These are phyloP conservation scores for Hirudo medicinalis DNA, from an alignment of 1,140 invertebrate species.

Conservation along the genomic window DNA sequence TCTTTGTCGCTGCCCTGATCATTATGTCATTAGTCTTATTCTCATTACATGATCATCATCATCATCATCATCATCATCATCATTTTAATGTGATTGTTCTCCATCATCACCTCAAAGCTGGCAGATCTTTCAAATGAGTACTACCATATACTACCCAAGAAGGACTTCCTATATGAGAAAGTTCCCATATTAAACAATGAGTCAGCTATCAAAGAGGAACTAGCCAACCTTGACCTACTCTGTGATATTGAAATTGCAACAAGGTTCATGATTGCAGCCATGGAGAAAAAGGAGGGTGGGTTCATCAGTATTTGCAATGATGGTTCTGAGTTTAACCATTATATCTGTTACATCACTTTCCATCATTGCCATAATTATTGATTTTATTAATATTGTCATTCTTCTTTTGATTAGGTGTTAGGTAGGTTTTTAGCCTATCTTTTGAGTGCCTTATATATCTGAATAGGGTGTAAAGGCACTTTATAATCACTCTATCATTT, in stretches of 20 bases:
- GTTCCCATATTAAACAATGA: slow-evolving; percentile 34
- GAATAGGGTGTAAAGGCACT: too few species aligned
- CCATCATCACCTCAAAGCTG: slow-evolving; percentile 26
- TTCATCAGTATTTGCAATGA: neutral
- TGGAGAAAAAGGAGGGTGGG: slow-evolving; percentile 31
- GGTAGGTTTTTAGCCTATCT: too few species aligned
- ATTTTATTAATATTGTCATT: neutral
- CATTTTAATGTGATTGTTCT: neutral
- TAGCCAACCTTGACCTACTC: slow-evolving; percentile 34
- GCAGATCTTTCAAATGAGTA: slow-evolving; percentile 42
- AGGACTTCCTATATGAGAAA: slow-evolving; percentile 39
- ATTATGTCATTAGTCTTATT: too few species aligned
- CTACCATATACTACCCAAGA: slow-evolving; percentile 41
- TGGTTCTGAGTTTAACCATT: neutral
- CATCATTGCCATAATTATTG: neutral
- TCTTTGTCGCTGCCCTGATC: too few species aligned
- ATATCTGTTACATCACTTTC: too few species aligned
- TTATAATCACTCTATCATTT: too few species aligned
- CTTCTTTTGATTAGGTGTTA: too few species aligned
- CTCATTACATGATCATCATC: too few species aligned
- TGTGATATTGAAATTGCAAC: slow-evolving; percentile 40
- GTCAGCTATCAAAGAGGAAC: slow-evolving; percentile 31
- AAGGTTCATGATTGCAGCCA: slow-evolving; percentile 39
- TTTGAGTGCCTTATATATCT: too few species aligned
- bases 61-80: neutral